Evolutionary conservation across 1,140 invertebrate species (phyloP).

Genomic region (Bombyx mandarina): DNA sequence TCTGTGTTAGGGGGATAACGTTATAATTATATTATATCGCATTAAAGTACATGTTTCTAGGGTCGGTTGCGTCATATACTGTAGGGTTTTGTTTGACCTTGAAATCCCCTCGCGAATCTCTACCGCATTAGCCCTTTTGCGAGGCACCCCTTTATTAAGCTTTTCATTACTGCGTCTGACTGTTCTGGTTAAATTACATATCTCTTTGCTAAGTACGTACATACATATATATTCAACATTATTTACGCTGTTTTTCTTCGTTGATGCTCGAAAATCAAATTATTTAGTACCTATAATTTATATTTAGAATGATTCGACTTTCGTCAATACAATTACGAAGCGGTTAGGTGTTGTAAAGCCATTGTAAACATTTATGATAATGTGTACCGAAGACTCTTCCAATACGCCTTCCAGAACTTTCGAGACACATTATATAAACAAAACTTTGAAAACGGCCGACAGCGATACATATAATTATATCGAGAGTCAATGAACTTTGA

Average conservation of each 20-base stretch:
- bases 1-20: slow-evolving; percentile 66
- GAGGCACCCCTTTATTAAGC: slow-evolving; percentile 11
- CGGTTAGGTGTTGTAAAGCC: no score
- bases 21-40: slow-evolving; percentile 67
- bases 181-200: neutral
- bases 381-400: no score
- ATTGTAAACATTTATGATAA: no score
- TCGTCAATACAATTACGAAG: no score
- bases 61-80: slow-evolving; percentile 19
- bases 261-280: neutral
- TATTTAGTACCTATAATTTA: no score
- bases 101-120: slow-evolving; percentile 21
- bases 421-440: no score
- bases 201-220: neutral
- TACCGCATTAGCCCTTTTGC: slow-evolving; percentile 5
- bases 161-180: slow-evolving; percentile 13
- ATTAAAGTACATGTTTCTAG: slow-evolving; percentile 56
- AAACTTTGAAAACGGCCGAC: no score
- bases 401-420: no score
- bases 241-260: neutral
- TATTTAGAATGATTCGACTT: no score
- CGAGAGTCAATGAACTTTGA: no score
- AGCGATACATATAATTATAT: no score
- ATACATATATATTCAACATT: neutral
- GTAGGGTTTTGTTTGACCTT: slow-evolving; percentile 35